Evolutionary conservation across 2,888 invertebrate species (phyloP), one percentile per base, ranked within the genome.

Genomic region (Tanytarsus gracilentus): DNA sequence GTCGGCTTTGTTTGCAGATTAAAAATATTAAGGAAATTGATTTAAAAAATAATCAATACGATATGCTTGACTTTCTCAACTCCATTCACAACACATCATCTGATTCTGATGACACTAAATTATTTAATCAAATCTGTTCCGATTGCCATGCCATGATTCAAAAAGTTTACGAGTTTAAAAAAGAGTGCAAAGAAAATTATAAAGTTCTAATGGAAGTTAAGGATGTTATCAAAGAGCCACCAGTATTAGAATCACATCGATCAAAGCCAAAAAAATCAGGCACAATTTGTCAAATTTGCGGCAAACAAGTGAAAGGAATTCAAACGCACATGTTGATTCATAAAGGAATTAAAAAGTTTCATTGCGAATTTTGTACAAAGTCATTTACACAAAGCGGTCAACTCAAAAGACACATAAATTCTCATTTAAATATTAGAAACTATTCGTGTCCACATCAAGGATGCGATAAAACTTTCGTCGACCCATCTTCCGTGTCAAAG

Each of bases 281-380:
- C 27, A 52, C 18, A 18, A 11, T 27, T n/a, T 55, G 55, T 16
- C 39, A 25, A 6, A 39, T 55, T n/a, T 55, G 55, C 27, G 55
- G 55, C 8, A 55, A 55, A 7, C 23, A 39, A 2, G 39, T 55
- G 7, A 55, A 55, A 25, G 55, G 55, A 23, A 39, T 55, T 14
- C 39, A 39, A 26, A 55, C 40, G 39, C 55, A 55, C 25, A 39
- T 55, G 39, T 8, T 55, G 40, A 55, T 26, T 14, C 55, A 55
- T 39, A 40, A 7, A 16, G 40, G 40, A 3, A 16, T 21, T 2
- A 36, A 39, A 14, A 16, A 23, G 9, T 29, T 27, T n/a, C 23
- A 55, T 14, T 55, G 55, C 14, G 11, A 23, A 6, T 55, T 39
- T 21, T 55, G 55, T 14, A 9, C 11, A 8, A 55, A 55, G 18